Base-by-base conservation (phyloP, 2,888 invertebrate genomes). In the Brachyopa scutellaris region DNA sequence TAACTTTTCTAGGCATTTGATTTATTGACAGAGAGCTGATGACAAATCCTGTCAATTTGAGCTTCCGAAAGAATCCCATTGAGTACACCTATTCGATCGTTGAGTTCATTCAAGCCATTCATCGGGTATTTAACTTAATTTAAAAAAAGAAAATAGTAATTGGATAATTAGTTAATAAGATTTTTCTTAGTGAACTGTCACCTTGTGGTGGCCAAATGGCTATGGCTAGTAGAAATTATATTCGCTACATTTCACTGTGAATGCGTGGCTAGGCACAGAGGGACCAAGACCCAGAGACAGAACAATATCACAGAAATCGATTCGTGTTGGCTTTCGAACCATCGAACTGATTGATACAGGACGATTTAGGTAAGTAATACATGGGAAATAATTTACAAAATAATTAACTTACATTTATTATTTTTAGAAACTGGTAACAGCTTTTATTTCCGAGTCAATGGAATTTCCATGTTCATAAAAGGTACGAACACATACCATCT, bases 181-280 rank as follows among this genome's bases (percentile, higher is more conserved):
- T 2, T 21, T 15, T 9, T 8, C 72, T 55, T 11, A 53, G 93
- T 92, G 86, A 88, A 26, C 86, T 47, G 92, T 95, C 0, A 88
- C 92, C 42, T 86, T 92, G 15, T 99, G 99, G 99, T 99, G 98
- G 98, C 99, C 99, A 0, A 98, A 97, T 90, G 98, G 97, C 17
- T 95, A 94, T 86, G 98, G 98, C 0, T 89, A 92, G 0, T 97
- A 96, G 88, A 92, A 92, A 0, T 90, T 99, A 2, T 99, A 99
- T 87, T 90, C 92, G 3, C 87, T 97, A 51, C 91, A 91, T 66
- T 91, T 94, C 0, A 91, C 91, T 0, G 92, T 90, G 33, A 87
- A 90, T 31, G 91, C 92, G 72, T 88, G 89, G 88, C 51, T 86
- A 57, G 84, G 77, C 13, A 13, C 31, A 7, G 29, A 62, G 1